phyloP scores from a whole-genome alignment of 2,888 invertebrate genomes.

The Drosophila algonquin region DNA sequence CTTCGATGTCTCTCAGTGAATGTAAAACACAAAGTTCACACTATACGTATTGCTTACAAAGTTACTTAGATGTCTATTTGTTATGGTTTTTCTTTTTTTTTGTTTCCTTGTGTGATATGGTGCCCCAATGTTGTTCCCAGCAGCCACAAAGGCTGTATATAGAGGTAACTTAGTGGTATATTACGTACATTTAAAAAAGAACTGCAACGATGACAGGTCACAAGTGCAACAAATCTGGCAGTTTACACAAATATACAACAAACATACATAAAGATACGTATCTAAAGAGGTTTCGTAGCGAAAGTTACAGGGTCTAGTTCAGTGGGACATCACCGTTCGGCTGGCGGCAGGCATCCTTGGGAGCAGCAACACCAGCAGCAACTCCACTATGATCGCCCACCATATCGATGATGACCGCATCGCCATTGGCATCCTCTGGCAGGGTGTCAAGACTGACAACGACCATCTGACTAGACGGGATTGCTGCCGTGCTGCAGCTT shows the following conservation, averaged over 20 bases:
- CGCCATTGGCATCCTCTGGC: constrained; percentile 9
- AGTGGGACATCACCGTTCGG: constrained; percentile 31
- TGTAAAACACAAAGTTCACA: neutral
- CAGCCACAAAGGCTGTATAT: neutral
- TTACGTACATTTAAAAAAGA: constrained; percentile 4
- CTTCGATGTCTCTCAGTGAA: neutral
- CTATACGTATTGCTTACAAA: neutral
- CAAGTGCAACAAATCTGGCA: constrained; percentile 33
- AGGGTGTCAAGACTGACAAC: neutral
- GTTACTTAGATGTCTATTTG: constrained; percentile 1
- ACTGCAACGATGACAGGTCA: constrained; percentile 13
- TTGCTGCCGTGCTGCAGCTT: constrained; percentile 35
- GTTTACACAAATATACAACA: constrained; percentile 35
- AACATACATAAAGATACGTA: constrained; percentile 5
- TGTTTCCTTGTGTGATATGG: constrained; percentile 11
- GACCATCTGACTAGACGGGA: constrained; percentile 48
- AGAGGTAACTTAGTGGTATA: constrained; percentile 38
- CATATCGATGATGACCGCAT: constrained; percentile 49
- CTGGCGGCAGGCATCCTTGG: constrained; percentile 15
- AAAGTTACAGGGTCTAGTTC: constrained; percentile 6
- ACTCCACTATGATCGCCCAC: constrained; percentile 52
- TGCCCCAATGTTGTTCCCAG: constrained; percentile 4
- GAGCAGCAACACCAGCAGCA: constrained; percentile 29
- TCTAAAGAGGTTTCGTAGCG: constrained; percentile 17
- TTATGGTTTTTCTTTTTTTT: neutral